Percentiles rank a stretch among this genome's conserved stretches.
phyloP scores from a whole-genome alignment of 2,113 vertebrate genomes.

The Phalacrocorax aristotelis region DNA sequence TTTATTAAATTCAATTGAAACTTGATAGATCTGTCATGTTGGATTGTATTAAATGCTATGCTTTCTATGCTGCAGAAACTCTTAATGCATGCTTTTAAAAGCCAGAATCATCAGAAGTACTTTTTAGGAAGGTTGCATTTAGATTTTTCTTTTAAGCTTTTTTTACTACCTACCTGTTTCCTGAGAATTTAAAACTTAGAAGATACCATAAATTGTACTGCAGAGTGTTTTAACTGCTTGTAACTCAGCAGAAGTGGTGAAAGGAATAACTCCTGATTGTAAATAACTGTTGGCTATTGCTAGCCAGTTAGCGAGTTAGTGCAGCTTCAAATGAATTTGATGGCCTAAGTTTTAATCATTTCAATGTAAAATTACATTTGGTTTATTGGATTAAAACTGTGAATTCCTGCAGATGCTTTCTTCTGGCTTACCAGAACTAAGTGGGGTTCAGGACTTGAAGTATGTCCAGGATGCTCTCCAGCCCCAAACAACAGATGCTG shows the following conservation, averaged over 20 bases:
- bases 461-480: conserved; percentile 96
- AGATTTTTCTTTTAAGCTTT: not conserved
- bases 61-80: not conserved
- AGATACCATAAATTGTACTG: not conserved
- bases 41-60: not conserved
- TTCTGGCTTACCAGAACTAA: conserved; percentile 93
- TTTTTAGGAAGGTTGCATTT: not conserved
- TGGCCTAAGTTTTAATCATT: not conserved
- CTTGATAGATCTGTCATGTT: not conserved
- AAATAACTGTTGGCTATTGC: not conserved
- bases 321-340: not conserved
- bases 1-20: not conserved
- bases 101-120: not conserved
- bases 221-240: not conserved
- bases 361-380: not conserved
- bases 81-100: not conserved
- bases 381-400: not conserved
- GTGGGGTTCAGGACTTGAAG: conserved; percentile 89
- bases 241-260: not conserved
- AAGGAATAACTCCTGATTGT: not conserved
- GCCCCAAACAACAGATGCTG: conserved; percentile 93
- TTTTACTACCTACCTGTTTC: not conserved
- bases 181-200: not conserved
- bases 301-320: not conserved
- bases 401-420: conserved; percentile 86